Evolutionary conservation across 2,113 vertebrate species (phyloP).

Genomic region (Rhabdomys dilectus): DNA sequence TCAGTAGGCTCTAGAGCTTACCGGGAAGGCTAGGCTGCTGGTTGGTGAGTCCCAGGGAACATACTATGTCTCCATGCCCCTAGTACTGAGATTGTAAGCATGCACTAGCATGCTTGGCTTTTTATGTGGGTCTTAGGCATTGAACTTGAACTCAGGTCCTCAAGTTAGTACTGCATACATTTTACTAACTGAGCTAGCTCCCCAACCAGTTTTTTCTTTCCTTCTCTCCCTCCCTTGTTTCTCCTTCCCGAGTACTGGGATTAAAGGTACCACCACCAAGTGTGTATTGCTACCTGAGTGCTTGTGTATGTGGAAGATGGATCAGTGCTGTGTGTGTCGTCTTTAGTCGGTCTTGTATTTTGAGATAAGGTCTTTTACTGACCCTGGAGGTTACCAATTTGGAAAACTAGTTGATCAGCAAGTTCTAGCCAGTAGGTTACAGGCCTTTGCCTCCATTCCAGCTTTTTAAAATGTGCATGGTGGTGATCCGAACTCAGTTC

Average conservation of each 20-base stretch:
- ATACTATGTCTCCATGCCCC: background rate
- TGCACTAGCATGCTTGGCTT: background rate
- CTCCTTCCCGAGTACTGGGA: background rate
- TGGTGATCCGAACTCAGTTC: background rate
- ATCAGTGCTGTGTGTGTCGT: background rate
- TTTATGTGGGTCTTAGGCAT: background rate
- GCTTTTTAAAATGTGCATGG: background rate
- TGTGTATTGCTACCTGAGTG: background rate
- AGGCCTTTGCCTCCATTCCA: background rate
- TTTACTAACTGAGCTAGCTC: background rate
- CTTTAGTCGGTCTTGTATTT: background rate
- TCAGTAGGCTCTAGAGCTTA: background rate
- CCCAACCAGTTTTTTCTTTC: background rate
- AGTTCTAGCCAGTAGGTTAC: background rate
- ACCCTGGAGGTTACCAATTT: background rate
- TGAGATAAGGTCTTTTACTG: background rate
- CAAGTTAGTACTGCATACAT: background rate
- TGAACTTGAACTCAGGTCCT: background rate
- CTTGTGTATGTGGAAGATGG: background rate
- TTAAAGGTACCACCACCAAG: background rate
- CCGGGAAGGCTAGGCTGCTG: background rate
- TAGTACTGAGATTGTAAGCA: background rate
- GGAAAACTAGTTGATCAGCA: background rate
- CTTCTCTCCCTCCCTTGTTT: background rate
- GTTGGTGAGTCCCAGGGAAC: background rate